A percentile compares a stretch with the other conserved stretches of the same genome.
Conservation (phyloP, 2,797 vertebrate genomes). For the Pangasius mekongensis region DNA sequence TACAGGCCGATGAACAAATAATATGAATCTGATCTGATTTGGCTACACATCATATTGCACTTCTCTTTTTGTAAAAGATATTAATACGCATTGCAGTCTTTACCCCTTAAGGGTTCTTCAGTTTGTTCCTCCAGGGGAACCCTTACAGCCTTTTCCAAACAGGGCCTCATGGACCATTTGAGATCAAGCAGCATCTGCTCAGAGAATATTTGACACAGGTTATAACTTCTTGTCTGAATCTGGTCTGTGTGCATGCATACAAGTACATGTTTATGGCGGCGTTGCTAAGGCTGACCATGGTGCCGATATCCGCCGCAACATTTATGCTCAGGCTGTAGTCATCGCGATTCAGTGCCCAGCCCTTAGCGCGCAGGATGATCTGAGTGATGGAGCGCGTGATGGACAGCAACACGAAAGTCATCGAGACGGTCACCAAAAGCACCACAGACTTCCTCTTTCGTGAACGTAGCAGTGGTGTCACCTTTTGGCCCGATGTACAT, state of each 20-base stretch:
- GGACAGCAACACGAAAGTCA: slow-evolving; percentile 68
- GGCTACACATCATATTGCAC: not conserved
- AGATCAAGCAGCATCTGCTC: not conserved
- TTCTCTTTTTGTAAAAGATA: not conserved
- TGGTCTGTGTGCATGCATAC: slow-evolving; percentile 70
- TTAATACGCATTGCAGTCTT: not conserved
- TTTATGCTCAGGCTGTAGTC: slow-evolving; percentile 68
- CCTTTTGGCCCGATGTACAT: slow-evolving; percentile 28
- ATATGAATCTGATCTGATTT: not conserved
- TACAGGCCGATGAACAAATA: not conserved
- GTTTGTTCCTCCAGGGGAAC: not conserved
- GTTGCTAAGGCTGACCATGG: slow-evolving; percentile 71
- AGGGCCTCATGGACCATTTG: not conserved
- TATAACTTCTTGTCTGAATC: slow-evolving; percentile 67
- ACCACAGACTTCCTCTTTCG: slow-evolving; percentile 68
- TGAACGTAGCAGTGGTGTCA: slow-evolving; percentile 54
- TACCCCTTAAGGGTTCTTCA: not conserved
- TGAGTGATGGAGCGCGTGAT: slow-evolving; percentile 66
- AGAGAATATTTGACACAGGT: slow-evolving; percentile 45
- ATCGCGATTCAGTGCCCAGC: slow-evolving; percentile 60
- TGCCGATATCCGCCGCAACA: slow-evolving; percentile 66
- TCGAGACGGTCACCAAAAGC: slow-evolving; percentile 68
- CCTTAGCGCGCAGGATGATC: slow-evolving; percentile 65
- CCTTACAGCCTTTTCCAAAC: not conserved
- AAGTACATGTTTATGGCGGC: slow-evolving; percentile 70